Percentiles rank a stretch among this genome's conserved stretches.
Evolutionary conservation across 2,113 vertebrate genomes (phyloP).

Genomic region (Scophthalmus maximus): DNA sequence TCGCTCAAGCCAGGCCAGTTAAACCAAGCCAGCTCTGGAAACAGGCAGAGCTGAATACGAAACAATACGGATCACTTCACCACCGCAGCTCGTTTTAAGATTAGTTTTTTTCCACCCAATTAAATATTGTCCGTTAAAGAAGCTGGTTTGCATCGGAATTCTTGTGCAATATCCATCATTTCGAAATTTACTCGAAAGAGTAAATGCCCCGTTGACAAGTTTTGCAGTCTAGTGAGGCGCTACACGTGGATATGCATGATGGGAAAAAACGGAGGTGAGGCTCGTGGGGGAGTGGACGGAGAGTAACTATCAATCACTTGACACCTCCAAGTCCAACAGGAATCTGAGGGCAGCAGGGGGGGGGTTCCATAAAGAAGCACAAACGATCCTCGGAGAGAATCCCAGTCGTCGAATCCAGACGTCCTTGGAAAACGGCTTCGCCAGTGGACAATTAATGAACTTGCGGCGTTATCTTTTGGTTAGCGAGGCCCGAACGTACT

Average conservation of each 20-base stretch:
- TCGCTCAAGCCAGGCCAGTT: neutral
- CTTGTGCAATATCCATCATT: neutral
- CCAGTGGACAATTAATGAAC: no score
- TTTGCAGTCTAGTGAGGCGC: neutral
- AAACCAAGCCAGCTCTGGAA: neutral
- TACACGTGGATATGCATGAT: neutral
- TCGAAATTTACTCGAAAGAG: neutral
- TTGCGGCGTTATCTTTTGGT: constrained; percentile 1
- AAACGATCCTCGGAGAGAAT: constrained; percentile 5
- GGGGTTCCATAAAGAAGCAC: constrained; percentile 17
- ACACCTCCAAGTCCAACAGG: constrained; percentile 19
- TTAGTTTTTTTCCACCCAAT: neutral
- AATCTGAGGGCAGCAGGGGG: neutral
- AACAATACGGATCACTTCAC: neutral
- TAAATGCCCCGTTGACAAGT: constrained; percentile 9
- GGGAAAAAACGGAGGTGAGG: constrained; percentile 14
- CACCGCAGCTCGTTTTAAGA: neutral
- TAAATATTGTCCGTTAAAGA: neutral
- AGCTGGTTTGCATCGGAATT: neutral
- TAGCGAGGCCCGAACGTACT: constrained; percentile 8
- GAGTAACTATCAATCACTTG: constrained; percentile 8
- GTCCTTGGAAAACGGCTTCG: neutral
- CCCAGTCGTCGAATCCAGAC: constrained; percentile 4
- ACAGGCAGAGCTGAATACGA: constrained; percentile 7
- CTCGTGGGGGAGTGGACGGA: constrained; percentile 1